Evolutionary conservation across 2,888 invertebrate genomes (phyloP).

Genomic region (Scaptomyza parva): DNA sequence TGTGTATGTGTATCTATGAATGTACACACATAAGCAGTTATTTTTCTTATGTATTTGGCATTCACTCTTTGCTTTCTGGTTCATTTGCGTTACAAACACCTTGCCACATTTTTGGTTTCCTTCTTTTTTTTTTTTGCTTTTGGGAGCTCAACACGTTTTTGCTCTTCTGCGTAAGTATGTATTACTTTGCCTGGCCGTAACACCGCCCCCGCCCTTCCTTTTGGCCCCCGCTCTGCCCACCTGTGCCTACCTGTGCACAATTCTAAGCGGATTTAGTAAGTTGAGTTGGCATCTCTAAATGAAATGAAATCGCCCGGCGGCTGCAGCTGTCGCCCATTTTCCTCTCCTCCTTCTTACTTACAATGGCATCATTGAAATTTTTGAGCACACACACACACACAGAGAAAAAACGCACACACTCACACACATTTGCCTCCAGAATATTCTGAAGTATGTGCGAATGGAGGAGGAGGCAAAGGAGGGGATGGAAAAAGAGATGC

Average conservation of each 20-base stretch:
- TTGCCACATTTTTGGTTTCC: slow-evolving; percentile 52
- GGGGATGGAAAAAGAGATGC: too few species aligned
- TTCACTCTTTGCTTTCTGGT: slow-evolving; percentile 47
- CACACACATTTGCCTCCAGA: slow-evolving; percentile 34
- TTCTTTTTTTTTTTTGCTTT: neutral
- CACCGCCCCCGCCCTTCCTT: too few species aligned
- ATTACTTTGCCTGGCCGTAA: slow-evolving; percentile 28
- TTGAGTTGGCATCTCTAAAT: slow-evolving; percentile 31
- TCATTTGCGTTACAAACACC: slow-evolving; percentile 69
- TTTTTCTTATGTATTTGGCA: slow-evolving; percentile 41
- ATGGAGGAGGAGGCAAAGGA: too few species aligned
- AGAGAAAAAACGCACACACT: slow-evolving; percentile 27
- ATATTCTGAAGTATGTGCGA: slow-evolving; percentile 16
- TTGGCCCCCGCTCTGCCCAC: neutral
- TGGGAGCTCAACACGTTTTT: slow-evolving; percentile 69
- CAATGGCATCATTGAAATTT: slow-evolving; percentile 53
- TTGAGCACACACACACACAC: slow-evolving; percentile 1
- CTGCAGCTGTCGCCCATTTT: slow-evolving; percentile 62
- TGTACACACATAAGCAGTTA: slow-evolving; percentile 21
- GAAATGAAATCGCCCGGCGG: slow-evolving; percentile 55
- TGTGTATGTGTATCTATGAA: slow-evolving; percentile 8
- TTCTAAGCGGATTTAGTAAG: slow-evolving; percentile 26
- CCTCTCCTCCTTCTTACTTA: slow-evolving; percentile 23
- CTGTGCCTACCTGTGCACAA: neutral
- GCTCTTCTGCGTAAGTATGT: slow-evolving; percentile 54